Evolutionary conservation across 1,140 invertebrate genomes (phyloP).

Genomic region (Coptotermes formosanus): DNA sequence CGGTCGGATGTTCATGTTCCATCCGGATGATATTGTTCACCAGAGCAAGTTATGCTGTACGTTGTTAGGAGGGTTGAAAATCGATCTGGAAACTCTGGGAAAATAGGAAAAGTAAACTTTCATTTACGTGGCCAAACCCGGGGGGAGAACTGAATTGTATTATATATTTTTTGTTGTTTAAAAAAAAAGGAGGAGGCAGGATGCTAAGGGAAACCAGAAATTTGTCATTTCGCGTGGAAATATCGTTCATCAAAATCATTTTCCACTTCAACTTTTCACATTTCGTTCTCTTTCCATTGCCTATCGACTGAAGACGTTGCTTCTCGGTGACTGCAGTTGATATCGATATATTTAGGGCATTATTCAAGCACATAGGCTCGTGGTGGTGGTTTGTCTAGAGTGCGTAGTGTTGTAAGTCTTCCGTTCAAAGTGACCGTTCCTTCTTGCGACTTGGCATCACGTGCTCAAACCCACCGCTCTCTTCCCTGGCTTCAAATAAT

Average conservation of each 20-base stretch:
- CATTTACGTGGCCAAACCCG: not conserved
- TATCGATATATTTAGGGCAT: no score
- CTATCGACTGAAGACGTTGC: not conserved
- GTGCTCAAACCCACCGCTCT: no score
- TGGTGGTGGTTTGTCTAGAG: no score
- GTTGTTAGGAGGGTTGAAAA: not conserved
- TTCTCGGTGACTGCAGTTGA: not conserved
- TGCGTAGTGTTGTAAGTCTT: no score
- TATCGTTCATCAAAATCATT: not conserved
- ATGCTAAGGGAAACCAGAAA: conserved; percentile 8
- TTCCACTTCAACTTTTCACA: not conserved
- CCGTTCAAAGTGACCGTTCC: no score
- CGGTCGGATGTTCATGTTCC: conserved; percentile 1
- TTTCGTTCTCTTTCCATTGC: not conserved
- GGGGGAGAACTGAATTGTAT: conserved; percentile 5
- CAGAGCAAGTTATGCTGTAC: not conserved
- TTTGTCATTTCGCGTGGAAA: not conserved
- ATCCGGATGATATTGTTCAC: not conserved
- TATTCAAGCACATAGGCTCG: no score
- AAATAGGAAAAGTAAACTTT: conserved; percentile 17
- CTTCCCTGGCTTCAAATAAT: no score
- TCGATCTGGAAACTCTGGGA: not conserved
- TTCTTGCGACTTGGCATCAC: no score
- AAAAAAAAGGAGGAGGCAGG: not conserved
- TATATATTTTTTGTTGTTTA: not conserved